A percentile compares a stretch with the other conserved stretches of the same genome.
Evolutionary conservation across 64 coral and sea anemone genomes (phyloP).

Genomic region (Actinia equina): DNA sequence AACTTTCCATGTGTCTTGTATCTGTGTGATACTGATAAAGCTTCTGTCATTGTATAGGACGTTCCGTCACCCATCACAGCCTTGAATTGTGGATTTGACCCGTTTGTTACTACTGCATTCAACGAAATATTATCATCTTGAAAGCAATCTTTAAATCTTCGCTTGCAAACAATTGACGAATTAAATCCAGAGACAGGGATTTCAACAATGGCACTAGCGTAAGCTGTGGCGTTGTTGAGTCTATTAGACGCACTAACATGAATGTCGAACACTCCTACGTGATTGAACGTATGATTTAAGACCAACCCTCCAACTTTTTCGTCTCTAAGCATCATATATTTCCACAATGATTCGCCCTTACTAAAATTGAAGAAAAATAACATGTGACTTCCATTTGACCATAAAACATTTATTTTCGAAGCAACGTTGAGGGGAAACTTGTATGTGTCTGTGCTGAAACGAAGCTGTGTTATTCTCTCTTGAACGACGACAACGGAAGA

Average conservation of each 20-base stretch:
- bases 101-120: constrained; percentile 17
- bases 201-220: constrained; percentile 18
- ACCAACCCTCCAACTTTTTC: background rate
- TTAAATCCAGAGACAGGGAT: constrained; percentile 26
- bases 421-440: background rate
- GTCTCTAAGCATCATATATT: background rate
- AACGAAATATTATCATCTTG: constrained; percentile 15
- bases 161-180: constrained; percentile 13
- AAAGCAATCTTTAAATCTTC: constrained; percentile 42
- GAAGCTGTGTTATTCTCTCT: constrained; percentile 3
- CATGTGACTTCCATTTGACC: constrained; percentile 14
- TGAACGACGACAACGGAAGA: constrained; percentile 15
- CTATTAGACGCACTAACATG: constrained; percentile 24
- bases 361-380: background rate
- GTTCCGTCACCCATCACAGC: constrained; percentile 33
- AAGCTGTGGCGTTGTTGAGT: constrained; percentile 18
- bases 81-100: constrained; percentile 14
- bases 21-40: background rate
- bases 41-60: background rate
- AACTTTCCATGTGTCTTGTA: background rate
- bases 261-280: constrained; percentile 10
- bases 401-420: background rate
- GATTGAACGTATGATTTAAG: background rate
- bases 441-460: background rate
- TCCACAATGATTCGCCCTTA: background rate